phyloP scores from a whole-genome alignment of 1,140 invertebrate species.

The Archegozetes longisetosus region DNA sequence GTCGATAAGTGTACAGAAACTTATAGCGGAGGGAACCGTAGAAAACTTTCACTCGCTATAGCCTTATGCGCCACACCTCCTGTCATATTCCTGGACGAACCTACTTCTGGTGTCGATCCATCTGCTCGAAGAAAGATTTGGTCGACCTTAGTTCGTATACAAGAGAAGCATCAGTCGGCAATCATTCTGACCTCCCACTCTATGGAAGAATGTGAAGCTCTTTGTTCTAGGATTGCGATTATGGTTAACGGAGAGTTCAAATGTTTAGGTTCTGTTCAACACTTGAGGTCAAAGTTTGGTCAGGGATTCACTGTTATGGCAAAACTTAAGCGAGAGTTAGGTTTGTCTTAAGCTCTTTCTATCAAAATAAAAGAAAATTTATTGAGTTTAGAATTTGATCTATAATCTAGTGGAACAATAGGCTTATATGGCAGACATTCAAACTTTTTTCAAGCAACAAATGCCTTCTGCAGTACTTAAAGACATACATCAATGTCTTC shows the following conservation, averaged over 20 bases:
- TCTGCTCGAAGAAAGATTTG: slow-evolving; percentile 31
- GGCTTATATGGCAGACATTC: not conserved
- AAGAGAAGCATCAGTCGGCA: slow-evolving; percentile 1
- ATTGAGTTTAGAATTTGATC: too few relatives aligned
- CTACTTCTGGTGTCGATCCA: slow-evolving; percentile 35
- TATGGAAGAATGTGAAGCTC: slow-evolving; percentile 35
- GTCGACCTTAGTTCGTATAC: slow-evolving; percentile 36
- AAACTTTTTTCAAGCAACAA: not conserved
- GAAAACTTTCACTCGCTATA: slow-evolving; percentile 36
- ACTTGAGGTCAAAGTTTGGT: slow-evolving; percentile 44
- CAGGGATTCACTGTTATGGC: slow-evolving; percentile 47
- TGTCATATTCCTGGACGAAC: slow-evolving; percentile 32
- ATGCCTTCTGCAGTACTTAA: slow-evolving; percentile 8
- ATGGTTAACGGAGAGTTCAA: slow-evolving; percentile 70
- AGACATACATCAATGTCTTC: slow-evolving; percentile 12
- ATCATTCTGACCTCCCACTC: slow-evolving; percentile 25
- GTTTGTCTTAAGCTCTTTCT: too few relatives aligned
- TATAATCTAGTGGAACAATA: too few relatives aligned
- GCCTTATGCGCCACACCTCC: slow-evolving; percentile 33
- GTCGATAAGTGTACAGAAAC: slow-evolving; percentile 22
- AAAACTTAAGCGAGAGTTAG: slow-evolving; percentile 21
- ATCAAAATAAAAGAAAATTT: too few relatives aligned
- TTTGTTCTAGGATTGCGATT: slow-evolving; percentile 66
- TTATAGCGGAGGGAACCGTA: slow-evolving; percentile 37
- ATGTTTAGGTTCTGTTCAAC: slow-evolving; percentile 50